Evolutionary conservation across 2,888 invertebrate species (phyloP), one percentile per base, ranked within the genome.

Genomic region (Campopleginae sp.): DNA sequence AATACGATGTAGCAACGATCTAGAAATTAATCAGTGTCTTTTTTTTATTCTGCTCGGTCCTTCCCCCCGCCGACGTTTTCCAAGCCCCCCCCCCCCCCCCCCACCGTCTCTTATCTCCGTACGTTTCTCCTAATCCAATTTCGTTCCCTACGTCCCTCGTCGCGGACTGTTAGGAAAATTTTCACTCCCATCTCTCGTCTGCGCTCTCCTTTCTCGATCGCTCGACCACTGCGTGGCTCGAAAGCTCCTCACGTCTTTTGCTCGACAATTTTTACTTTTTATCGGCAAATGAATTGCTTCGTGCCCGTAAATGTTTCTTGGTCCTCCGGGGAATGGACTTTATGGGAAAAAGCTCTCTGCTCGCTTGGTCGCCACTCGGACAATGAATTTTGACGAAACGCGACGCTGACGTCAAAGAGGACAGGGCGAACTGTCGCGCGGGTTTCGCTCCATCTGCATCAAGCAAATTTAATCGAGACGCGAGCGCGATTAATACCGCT

Each of bases 391-490:
- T 38, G n/a, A 44, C 48, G 10, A n/a, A 27, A 48, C 33, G 44
- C 10, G n/a, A 8, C 4, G 46, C 51, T 42, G 7, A 38, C 51
- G 23, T 17, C n/a, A n/a, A n/a, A n/a, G n/a, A n/a, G 70, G 61
- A 63, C 23, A 71, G 4, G 27, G 42, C 72, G 17, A 72, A 31
- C 44, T 17, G 63, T 23, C 33, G n/a, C n/a, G n/a, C n/a, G 61
- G 27, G 14, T 38, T n/a, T 54, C 58, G 10, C 17, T n/a, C 42
- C 42, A 27, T 58, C 27, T 51, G 51, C 42, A 51, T 46, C 63
- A 54, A 89, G 86, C 84, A 86, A 90, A 90, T 91, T 91, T 92
- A 91, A 91, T 90, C 88, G 86, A 89, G 87, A 84, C 85, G 88
- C 38, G 72, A 82, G 76, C 84, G 87, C 87, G 86, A 84, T 82